These are phyloP conservation scores for Gymnothorax reevesii DNA, from an alignment of 2,797 vertebrate species.

Conservation along the genomic window DNA sequence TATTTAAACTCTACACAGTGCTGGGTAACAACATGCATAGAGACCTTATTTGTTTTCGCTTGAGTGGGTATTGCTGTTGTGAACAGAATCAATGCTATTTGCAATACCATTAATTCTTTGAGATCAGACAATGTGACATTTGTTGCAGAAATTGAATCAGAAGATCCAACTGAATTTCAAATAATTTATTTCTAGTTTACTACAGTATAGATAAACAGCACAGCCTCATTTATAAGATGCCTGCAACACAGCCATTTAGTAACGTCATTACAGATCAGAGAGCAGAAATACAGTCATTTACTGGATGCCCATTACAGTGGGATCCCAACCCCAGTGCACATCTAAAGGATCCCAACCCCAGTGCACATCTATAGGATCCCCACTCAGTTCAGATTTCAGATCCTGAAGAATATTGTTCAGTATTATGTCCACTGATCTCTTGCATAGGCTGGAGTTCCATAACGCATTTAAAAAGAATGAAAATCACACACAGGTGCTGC, in stretches of 20 bases:
- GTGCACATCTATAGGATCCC: too few relatives aligned
- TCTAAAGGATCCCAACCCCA: too few relatives aligned
- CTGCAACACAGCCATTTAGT: neutral
- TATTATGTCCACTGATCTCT: neutral
- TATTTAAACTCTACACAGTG: neutral
- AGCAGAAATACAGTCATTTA: neutral
- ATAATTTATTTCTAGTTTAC: slow-evolving; percentile 15
- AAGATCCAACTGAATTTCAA: neutral
- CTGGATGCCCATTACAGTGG: neutral
- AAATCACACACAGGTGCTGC: neutral
- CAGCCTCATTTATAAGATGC: neutral
- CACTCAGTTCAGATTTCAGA: neutral
- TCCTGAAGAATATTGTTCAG: neutral
- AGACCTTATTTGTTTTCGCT: neutral
- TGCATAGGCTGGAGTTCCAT: neutral
- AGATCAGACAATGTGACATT: neutral
- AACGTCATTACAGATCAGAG: neutral
- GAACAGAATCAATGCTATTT: neutral
- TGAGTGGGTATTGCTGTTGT: neutral
- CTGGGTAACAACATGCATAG: neutral
- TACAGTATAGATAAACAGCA: neutral
- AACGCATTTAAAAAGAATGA: neutral
- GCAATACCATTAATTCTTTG: neutral
- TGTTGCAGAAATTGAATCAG: neutral
- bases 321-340: neutral